Evolutionary conservation across 2,888 invertebrate genomes (phyloP), one percentile per base, ranked within the genome.

Genomic region (Limenitis camilla): DNA sequence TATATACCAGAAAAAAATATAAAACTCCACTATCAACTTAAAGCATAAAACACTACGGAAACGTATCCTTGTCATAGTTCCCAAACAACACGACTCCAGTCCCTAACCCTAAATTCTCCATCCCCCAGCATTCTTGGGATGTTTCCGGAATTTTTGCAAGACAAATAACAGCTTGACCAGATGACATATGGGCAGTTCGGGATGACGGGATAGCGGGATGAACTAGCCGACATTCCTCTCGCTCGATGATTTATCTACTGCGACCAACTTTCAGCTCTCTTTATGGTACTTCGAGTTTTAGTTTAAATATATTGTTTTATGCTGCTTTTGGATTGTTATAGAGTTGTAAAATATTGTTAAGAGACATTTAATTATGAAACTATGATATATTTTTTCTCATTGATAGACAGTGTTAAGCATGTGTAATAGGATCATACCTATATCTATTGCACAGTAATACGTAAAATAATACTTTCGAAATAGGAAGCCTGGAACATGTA

Each of bases 111-210:
- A 42, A 40, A 41, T 27, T 28, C 32, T 40, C 47, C 45, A 48
- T 41, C 58, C 61, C 59, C 61, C 54, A 71, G 66, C 81, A 81
- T 83, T 81, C 84, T 66, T 73, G 66, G 72, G 72, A 78, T 75
- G 78, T 71, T 74, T 67, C 64, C 72, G 71, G 76, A 81, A 85
- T 85, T 83, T 84, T 81, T 83, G 82, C 83, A 80, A 84, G 85
- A 85, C 82, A 79, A 80, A 84, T 83, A 74, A 72, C 78, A 72
- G 72, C 76, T 81, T 78, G 83, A 79, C 80, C 79, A 78, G 67
- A 81, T 83, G 84, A 85, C 85, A 82, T 82, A 84, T 80, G 79
- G 82, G 67, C 61, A 75, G 66, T 61, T 64, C 70, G 72, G 61
- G 65, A 66, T 66, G 55, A 63, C 65, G 67, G 64, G 61, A 19